phyloP scores from a whole-genome alignment of 2,113 vertebrate genomes.

The Tyto alba region DNA sequence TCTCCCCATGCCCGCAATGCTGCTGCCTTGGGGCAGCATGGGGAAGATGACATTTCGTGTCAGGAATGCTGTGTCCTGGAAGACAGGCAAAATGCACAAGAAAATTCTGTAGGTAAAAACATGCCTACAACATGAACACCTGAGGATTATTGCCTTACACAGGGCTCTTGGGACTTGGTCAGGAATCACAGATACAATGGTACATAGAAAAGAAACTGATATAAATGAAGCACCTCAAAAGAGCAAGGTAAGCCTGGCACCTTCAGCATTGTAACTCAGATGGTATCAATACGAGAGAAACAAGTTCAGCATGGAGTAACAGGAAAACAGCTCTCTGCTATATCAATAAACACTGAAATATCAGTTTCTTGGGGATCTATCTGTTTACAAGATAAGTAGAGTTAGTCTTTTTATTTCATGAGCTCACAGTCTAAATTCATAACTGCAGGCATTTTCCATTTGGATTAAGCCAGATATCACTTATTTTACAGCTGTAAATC shows the following conservation, averaged over 20 bases:
- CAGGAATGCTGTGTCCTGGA: neutral
- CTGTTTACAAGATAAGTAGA: neutral
- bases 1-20: neutral
- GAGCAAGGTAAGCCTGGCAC: neutral
- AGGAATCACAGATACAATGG: rapidly evolving
- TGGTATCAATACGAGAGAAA: rapidly evolving
- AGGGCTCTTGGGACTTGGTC: neutral
- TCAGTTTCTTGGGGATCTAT: neutral
- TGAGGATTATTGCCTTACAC: neutral
- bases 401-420: neutral
- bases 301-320: rapidly evolving
- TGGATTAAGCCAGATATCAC: neutral
- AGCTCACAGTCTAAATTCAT: neutral
- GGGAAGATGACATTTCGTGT: too few species aligned
- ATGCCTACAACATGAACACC: rapidly evolving
- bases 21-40: neutral
- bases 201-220: neutral
- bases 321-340: neutral
- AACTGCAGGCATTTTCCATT: neutral
- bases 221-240: neutral
- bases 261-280: neutral
- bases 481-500: neutral
- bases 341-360: neutral
- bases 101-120: neutral
- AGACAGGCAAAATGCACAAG: neutral